A percentile compares a stretch with the other conserved stretches of the same genome.
Conservation (phyloP, 2,888 invertebrate species). For the Digitonthophagus gazella region DNA sequence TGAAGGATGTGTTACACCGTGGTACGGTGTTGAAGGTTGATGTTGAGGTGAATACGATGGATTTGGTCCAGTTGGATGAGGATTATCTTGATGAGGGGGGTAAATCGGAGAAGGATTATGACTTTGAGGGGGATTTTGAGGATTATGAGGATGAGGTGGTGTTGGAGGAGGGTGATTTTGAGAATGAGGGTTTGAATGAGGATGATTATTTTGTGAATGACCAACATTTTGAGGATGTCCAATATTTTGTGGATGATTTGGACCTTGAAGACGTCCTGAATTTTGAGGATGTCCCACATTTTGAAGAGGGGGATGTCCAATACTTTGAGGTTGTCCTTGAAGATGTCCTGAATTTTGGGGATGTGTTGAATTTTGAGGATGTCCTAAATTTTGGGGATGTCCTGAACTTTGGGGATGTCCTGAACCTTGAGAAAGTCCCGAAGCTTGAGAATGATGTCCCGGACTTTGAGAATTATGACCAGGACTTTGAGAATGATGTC, state of each 20-base stretch:
- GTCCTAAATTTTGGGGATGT: background rate
- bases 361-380: conserved; percentile 4
- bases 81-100: background rate
- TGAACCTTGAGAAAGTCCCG: background rate
- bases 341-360: background rate
- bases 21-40: background rate
- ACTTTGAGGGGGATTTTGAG: background rate
- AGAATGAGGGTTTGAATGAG: conserved; percentile 2
- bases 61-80: background rate
- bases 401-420: background rate
- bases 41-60: background rate
- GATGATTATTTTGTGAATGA: background rate
- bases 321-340: background rate
- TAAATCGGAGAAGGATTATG: too few relatives aligned
- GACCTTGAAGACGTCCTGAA: too few relatives aligned
- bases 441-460: conserved; percentile 1
- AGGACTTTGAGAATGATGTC: background rate
- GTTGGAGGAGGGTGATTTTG: background rate
- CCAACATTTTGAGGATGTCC: conserved; percentile 9
- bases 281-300: conserved; percentile 12
- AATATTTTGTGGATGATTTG: too few relatives aligned
- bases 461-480: conserved; percentile 16
- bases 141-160: background rate
- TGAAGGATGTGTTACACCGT: background rate
- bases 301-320: background rate